Base-by-base conservation (phyloP, 1,140 invertebrate genomes). In the Aphelenchoides avenae region DNA sequence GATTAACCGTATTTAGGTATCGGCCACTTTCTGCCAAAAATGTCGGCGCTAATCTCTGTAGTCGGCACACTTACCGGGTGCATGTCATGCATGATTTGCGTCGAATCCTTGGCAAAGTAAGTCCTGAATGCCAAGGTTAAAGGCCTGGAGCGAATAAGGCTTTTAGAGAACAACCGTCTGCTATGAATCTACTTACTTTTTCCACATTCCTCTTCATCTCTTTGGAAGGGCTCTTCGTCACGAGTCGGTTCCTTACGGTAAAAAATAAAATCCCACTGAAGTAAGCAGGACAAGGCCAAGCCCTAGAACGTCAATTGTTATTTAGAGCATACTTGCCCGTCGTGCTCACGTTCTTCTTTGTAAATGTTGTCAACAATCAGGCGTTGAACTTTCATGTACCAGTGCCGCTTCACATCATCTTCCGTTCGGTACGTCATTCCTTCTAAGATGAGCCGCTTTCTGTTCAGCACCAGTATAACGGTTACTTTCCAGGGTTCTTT, bases 361-460 rank as follows among this genome's bases (percentile, higher is more conserved):
- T 87, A 3, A 96, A 89, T 78, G 87, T 96, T 3, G 85, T 86
- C 22, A 97, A 97, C 77, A 99, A 97, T 79, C 91, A 90, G 81
- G 91, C 91, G 0, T 89, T 97, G 68, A 86, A 88, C 75, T 97
- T 92, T 72, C 93, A 96, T 74, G 93, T 99, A 73, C 87, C 93
- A 0, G 93, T 98, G 85, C 92, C 94, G 7, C 80, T 98, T 4
- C 93, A 97, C 77, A 95, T 99, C 87, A 97, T 98, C 76, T 97
- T 98, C 77, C 84, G 92, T 82, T 86, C 93, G 33, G 88, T 90
- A 81, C 84, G 85, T 84, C 61, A 51, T 47, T 30, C 29, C 37
- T 50, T 39, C 34, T 41, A 33, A 34, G 31, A 34, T 22, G 50
- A 46, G 15, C 29, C 24, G 59, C 39, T 42, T 27, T 36, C 24